phyloP scores from a whole-genome alignment of 1,140 invertebrate species.

The Uloborus diversus region DNA sequence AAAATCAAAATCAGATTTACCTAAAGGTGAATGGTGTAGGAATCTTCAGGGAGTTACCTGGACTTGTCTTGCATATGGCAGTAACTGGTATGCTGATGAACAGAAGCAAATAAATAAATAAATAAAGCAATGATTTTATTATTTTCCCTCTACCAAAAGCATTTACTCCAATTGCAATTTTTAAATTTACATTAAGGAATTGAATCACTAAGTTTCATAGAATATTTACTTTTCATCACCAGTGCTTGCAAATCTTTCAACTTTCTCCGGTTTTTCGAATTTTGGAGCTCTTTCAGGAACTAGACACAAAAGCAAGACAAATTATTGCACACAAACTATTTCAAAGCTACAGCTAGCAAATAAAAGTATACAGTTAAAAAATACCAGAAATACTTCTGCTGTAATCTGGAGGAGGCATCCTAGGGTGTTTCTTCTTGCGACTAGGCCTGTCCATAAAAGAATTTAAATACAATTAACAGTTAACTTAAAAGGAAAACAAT shows the following conservation, averaged over 20 bases:
- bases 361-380: conserved; percentile 30
- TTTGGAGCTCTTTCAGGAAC: conserved; percentile 75
- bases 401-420: conserved; percentile 25
- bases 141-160: too few relatives aligned
- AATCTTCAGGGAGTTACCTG: conserved; percentile 36
- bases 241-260: conserved; percentile 61
- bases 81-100: background rate
- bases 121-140: too few relatives aligned
- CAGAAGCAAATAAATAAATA: background rate
- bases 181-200: too few relatives aligned
- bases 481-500: background rate
- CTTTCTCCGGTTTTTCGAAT: conserved; percentile 59
- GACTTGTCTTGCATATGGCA: conserved; percentile 32
- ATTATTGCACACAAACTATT: conserved; percentile 6
- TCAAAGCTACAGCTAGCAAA: conserved; percentile 11
- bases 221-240: conserved; percentile 64
- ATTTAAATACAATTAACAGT: background rate
- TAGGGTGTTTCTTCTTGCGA: conserved; percentile 40
- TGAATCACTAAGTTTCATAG: too few relatives aligned
- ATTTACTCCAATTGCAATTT: too few relatives aligned
- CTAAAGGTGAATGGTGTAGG: conserved; percentile 38
- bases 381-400: conserved; percentile 50
- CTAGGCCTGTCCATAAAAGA: conserved; percentile 26
- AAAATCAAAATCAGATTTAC: too few relatives aligned
- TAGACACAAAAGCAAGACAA: conserved; percentile 65